phyloP scores from a whole-genome alignment of 2,797 vertebrate species.

The Ceryle rudis region DNA sequence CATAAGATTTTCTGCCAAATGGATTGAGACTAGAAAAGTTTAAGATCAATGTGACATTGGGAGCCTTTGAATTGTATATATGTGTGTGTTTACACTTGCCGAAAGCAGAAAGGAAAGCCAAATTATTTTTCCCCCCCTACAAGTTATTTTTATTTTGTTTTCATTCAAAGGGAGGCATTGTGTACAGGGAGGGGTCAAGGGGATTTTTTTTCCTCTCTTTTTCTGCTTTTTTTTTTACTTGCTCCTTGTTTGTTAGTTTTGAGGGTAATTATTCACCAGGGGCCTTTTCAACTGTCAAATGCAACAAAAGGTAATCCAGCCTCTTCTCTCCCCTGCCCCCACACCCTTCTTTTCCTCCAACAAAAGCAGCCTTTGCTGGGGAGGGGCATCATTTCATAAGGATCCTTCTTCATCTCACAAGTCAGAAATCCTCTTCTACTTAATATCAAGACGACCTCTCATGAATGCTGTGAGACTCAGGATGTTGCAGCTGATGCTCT shows the following conservation, averaged over 20 bases:
- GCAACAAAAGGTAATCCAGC: slow-evolving; percentile 83
- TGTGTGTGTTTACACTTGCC: background rate
- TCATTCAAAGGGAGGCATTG: background rate
- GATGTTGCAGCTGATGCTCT: background rate
- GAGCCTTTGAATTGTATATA: background rate
- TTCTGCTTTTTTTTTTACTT: slow-evolving; percentile 42
- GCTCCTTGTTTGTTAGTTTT: slow-evolving; percentile 79
- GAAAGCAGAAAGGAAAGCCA: background rate
- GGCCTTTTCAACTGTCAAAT: slow-evolving; percentile 90
- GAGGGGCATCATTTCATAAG: slow-evolving; percentile 24
- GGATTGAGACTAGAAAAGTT: slow-evolving; percentile 60
- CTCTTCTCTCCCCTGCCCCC: slow-evolving; percentile 61
- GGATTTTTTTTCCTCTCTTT: background rate
- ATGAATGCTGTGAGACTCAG: background rate
- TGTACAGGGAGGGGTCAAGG: background rate
- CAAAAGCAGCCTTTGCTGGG: slow-evolving; percentile 82
- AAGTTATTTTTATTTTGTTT: slow-evolving; percentile 20
- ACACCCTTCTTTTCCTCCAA: slow-evolving; percentile 45
- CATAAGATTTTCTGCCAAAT: slow-evolving; percentile 70
- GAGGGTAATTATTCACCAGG: slow-evolving; percentile 90
- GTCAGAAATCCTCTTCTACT: slow-evolving; percentile 25
- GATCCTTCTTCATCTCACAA: slow-evolving; percentile 42
- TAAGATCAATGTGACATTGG: background rate
- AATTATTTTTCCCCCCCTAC: background rate
- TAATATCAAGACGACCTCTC: slow-evolving; percentile 30